These are phyloP conservation scores for Apocrypta bakeri DNA, from an alignment of 1,140 invertebrate genomes.

Conservation along the genomic window DNA sequence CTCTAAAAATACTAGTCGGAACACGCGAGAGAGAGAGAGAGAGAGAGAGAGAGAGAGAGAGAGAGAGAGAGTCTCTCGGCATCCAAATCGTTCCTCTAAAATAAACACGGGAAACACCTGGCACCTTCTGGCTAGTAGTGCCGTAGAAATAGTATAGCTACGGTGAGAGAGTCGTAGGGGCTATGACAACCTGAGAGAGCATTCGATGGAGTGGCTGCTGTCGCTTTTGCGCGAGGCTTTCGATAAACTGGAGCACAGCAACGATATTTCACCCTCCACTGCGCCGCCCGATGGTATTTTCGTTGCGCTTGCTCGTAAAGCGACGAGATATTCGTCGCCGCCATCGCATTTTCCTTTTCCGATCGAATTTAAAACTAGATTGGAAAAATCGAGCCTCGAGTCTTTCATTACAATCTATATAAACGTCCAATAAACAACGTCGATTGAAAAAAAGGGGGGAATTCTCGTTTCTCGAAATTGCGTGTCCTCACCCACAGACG, in stretches of 20 bases:
- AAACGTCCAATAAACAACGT: neutral
- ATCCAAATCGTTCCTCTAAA: constrained; percentile 45
- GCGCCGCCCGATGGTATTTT: neutral
- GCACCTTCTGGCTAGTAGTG: neutral
- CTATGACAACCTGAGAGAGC: constrained; percentile 19
- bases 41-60: neutral
- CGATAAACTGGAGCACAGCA: neutral
- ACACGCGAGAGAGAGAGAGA: constrained; percentile 3
- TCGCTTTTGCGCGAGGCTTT: neutral
- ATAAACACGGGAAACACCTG: constrained; percentile 50
- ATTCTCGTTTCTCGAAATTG: too few species aligned
- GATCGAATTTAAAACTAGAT: neutral
- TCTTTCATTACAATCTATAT: neutral
- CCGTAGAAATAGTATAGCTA: constrained; percentile 3
- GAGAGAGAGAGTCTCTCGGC: neutral
- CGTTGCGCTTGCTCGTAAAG: neutral
- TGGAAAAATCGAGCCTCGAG: neutral
- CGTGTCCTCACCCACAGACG: too few species aligned
- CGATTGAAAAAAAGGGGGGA: neutral
- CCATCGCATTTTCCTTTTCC: neutral
- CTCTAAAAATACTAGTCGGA: constrained; percentile 59
- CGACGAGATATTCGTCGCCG: neutral
- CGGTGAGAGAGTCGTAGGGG: too few species aligned
- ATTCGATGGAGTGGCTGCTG: neutral
- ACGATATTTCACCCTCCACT: constrained; percentile 5